These are phyloP conservation scores for Cheilosia soror DNA, from an alignment of 2,888 invertebrate genomes.

Conservation along the genomic window DNA sequence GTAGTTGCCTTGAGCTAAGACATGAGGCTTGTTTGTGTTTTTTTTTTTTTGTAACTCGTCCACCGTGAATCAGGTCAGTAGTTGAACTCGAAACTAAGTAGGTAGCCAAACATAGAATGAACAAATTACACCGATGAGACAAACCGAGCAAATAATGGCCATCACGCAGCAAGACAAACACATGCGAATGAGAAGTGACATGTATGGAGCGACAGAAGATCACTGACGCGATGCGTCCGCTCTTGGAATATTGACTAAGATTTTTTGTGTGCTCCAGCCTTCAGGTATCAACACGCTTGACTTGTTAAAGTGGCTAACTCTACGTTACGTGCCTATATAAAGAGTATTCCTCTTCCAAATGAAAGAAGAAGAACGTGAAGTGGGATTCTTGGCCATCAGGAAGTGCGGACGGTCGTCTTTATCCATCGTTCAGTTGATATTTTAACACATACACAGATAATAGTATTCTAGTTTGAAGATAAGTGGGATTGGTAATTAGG, in stretches of 20 bases:
- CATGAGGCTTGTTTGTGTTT: constrained; percentile 30
- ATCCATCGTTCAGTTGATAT: not conserved
- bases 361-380: constrained; percentile 35
- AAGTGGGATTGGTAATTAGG: constrained; percentile 26
- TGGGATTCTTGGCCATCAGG: constrained; percentile 59
- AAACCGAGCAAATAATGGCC: constrained; percentile 33
- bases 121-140: constrained; percentile 34
- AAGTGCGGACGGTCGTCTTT: constrained; percentile 24
- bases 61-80: constrained; percentile 68
- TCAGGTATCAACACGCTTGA: constrained; percentile 30
- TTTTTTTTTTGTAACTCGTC: constrained; percentile 56
- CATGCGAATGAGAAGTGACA: constrained; percentile 43
- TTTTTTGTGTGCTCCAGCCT: constrained; percentile 17
- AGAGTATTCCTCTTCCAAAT: constrained; percentile 17
- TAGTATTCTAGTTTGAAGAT: constrained; percentile 26
- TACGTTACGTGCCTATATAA: not conserved
- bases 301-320: constrained; percentile 48
- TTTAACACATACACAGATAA: constrained; percentile 5
- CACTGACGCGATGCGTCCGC: constrained; percentile 35
- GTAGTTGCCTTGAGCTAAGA: constrained; percentile 55
- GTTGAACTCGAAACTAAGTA: constrained; percentile 61
- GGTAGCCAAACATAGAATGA: constrained; percentile 14
- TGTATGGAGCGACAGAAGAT: constrained; percentile 52
- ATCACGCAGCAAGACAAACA: constrained; percentile 21
- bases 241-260: constrained; percentile 63